Evolutionary conservation across 2,113 vertebrate genomes (phyloP).

Genomic region (Ceyx margarethae): DNA sequence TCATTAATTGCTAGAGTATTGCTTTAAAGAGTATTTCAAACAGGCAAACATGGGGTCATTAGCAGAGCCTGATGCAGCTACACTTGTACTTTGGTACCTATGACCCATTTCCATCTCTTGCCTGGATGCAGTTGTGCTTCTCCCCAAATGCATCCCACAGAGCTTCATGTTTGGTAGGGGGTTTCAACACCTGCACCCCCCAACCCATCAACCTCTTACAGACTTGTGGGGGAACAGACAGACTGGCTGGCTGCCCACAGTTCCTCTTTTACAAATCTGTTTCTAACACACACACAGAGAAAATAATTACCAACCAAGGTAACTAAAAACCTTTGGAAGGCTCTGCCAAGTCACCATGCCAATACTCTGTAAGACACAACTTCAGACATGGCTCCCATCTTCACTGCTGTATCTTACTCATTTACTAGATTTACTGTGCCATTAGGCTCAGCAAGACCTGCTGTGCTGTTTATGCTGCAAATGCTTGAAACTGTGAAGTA

Average conservation of each 20-base stretch:
- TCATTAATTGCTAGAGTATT: background rate
- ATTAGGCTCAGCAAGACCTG: background rate
- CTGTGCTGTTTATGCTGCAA: background rate
- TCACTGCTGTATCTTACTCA: background rate
- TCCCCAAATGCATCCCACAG: background rate
- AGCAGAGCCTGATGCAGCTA: background rate
- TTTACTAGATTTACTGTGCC: background rate
- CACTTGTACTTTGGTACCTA: background rate
- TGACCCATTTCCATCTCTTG: background rate
- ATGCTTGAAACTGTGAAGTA: background rate
- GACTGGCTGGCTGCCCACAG: background rate
- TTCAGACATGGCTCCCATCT: background rate
- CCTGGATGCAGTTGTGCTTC: background rate
- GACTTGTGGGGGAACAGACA: background rate
- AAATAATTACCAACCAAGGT: background rate
- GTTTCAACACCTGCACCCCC: background rate
- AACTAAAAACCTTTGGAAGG: background rate
- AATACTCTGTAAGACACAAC: background rate
- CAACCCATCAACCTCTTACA: background rate
- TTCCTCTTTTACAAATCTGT: background rate
- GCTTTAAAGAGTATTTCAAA: background rate
- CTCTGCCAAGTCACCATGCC: background rate
- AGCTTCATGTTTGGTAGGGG: accelerated
- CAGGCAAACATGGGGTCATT: background rate
- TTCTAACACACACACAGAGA: background rate